phyloP scores from a whole-genome alignment of 2,113 vertebrate genomes.

The Lichenostomus cassidix region DNA sequence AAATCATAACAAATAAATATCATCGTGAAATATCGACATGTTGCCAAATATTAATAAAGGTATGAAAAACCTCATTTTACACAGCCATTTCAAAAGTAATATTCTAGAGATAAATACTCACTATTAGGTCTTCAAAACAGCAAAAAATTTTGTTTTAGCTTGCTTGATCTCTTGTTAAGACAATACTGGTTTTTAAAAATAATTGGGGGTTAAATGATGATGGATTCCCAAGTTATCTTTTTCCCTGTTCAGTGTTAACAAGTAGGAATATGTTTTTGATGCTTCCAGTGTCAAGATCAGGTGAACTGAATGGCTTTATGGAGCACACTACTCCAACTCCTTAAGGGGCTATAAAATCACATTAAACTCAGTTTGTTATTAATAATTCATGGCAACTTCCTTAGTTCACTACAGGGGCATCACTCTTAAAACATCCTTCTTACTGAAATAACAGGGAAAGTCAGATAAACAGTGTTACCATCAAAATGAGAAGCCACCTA shows the following conservation, averaged over 20 bases:
- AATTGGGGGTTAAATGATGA: slow-evolving; percentile 34
- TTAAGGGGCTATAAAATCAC: slow-evolving; percentile 55
- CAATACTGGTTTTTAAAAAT: neutral
- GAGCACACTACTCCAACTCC: slow-evolving; percentile 31
- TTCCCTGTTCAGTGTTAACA: slow-evolving; percentile 36
- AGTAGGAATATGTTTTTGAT: slow-evolving; percentile 44
- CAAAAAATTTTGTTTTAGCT: neutral
- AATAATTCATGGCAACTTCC: slow-evolving; percentile 72
- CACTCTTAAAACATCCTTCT: slow-evolving; percentile 53
- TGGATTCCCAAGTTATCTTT: slow-evolving; percentile 51
- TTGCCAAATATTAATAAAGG: neutral
- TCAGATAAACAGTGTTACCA: slow-evolving; percentile 34
- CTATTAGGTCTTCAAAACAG: neutral
- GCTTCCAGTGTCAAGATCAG: slow-evolving; percentile 69
- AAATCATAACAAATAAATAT: neutral
- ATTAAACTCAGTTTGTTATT: slow-evolving; percentile 54
- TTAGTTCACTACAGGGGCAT: slow-evolving; percentile 62
- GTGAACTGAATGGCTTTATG: slow-evolving; percentile 51
- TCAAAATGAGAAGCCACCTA: slow-evolving; percentile 1
- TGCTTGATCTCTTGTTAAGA: neutral
- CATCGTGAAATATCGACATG: neutral
- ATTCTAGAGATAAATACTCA: neutral
- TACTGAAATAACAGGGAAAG: slow-evolving; percentile 23
- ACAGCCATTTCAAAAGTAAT: neutral
- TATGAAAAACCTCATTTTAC: neutral